These are phyloP conservation scores for Ctenomys sociabilis DNA, from an alignment of 2,113 vertebrate species.

Conservation along the genomic window DNA sequence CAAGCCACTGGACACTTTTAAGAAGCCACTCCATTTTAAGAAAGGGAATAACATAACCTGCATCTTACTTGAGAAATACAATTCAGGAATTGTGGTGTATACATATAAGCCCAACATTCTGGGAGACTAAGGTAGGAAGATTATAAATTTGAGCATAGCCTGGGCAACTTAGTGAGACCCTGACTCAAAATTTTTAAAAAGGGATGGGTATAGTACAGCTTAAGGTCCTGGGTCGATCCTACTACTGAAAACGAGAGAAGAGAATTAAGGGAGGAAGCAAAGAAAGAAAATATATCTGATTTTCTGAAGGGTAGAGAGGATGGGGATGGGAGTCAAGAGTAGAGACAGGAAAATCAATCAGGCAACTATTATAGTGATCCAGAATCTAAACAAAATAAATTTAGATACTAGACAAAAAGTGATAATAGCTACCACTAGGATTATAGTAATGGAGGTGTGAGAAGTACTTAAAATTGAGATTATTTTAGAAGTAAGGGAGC, in stretches of 20 bases:
- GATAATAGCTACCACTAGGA: neutral
- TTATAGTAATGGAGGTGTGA: constrained; percentile 24
- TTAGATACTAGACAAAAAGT: neutral
- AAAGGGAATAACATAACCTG: neutral
- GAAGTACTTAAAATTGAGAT: neutral
- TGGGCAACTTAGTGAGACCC: neutral
- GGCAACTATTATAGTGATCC: neutral
- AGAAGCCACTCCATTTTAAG: constrained; percentile 2
- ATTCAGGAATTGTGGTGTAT: neutral
- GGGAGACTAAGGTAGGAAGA: neutral
- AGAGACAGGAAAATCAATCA: neutral
- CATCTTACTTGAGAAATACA: neutral
- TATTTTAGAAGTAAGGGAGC: neutral
- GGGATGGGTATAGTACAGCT: neutral
- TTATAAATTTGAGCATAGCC: neutral
- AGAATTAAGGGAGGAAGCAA: neutral
- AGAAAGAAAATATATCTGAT: neutral
- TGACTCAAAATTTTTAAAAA: neutral
- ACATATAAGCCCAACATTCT: neutral
- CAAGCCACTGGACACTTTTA: constrained; percentile 16
- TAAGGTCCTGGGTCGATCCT: neutral
- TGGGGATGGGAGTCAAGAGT: neutral
- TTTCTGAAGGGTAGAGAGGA: neutral
- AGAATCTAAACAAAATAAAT: neutral
- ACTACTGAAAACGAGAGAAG: neutral